phyloP scores from a whole-genome alignment of 2,888 invertebrate species.

The Ptychoptera contaminata region DNA sequence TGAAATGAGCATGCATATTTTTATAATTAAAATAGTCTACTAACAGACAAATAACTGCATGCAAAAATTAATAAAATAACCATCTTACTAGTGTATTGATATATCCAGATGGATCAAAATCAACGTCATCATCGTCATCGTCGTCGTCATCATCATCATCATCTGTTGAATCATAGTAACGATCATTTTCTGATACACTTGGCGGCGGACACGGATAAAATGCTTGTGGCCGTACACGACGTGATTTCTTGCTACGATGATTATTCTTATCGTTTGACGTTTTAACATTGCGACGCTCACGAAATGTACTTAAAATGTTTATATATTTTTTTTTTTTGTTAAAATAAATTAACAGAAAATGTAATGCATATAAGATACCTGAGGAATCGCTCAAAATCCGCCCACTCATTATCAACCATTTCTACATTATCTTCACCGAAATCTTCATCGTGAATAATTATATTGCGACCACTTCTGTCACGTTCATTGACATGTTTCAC shows the following conservation, averaged over 20 bases:
- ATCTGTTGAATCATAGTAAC: conserved; percentile 21
- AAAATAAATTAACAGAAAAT: conserved; percentile 2
- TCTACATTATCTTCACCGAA: conserved; percentile 31
- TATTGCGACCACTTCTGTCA: conserved; percentile 15
- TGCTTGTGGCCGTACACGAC: conserved; percentile 25
- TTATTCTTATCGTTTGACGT: conserved; percentile 27
- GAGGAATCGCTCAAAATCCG: conserved; percentile 27
- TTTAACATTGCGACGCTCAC: conserved; percentile 24
- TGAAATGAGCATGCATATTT: too few species aligned
- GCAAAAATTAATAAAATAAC: conserved; percentile 4
- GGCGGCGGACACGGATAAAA: conserved; percentile 31
- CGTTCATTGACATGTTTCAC: conserved; percentile 2
- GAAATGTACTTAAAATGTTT: conserved; percentile 20
- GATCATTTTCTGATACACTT: conserved; percentile 20
- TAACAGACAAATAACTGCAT: neutral
- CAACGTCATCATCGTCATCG: conserved; percentile 24
- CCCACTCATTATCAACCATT: conserved; percentile 29
- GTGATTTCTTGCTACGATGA: conserved; percentile 20
- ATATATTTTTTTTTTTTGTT: too few species aligned
- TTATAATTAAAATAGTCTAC: too few species aligned
- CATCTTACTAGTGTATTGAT: conserved; percentile 28
- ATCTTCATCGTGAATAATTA: conserved; percentile 28
- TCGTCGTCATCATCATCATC: conserved; percentile 22
- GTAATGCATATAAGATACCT: conserved; percentile 8
- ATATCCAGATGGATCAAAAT: conserved; percentile 26